Evolutionary conservation across 2,113 vertebrate genomes (phyloP), one percentile per base, ranked within the genome.

Genomic region (Litocranius walleri): DNA sequence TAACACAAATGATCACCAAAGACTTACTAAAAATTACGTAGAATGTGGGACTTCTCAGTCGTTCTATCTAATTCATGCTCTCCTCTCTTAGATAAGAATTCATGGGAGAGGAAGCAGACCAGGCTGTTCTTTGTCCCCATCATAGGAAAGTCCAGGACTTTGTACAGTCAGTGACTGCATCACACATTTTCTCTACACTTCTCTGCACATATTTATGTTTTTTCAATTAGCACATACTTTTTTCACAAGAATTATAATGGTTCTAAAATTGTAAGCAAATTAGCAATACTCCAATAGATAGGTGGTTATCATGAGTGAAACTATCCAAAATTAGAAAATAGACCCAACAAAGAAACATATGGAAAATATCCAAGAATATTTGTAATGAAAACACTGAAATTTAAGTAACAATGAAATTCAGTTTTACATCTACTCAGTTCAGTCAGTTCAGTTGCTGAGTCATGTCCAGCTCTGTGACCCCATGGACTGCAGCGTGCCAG

Each of bases 351-450:
- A 91, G 71, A 96, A 96, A 88, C 74, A 85, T 52, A 81, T 85
- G 90, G 88, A 97, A 94, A 95, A 96, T 67, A 54, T 88, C 92
- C 94, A 97, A 78, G 88, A 94, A 82, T 59, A 94, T 97, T 85
- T 94, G 64, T 81, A 94, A 88, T 78, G 84, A 77, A 96, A 87
- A 33, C 80, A 56, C 1, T 88, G 59, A 88, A 96, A 96, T 91
- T 89, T 93, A 96, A 96, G 52, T 84, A 92, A 96, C 90, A 85
- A 87, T 67, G 40, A 71, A 88, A 96, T 95, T 96, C 91, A 92
- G 97, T 97, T 96, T 97, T 95, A 88, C 10, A 95, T 84, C 62
- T 92, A 96, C 97, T 97, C 97, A 96, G 77, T 96, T 96, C 29
- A n/a, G 29, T 62, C 59, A 30, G 30, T 64, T 36, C 64, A 67